Percentiles rank a stretch among this genome's conserved stretches.
Conservation (phyloP, 2,888 invertebrate genomes). For the Drosophila formosana region DNA sequence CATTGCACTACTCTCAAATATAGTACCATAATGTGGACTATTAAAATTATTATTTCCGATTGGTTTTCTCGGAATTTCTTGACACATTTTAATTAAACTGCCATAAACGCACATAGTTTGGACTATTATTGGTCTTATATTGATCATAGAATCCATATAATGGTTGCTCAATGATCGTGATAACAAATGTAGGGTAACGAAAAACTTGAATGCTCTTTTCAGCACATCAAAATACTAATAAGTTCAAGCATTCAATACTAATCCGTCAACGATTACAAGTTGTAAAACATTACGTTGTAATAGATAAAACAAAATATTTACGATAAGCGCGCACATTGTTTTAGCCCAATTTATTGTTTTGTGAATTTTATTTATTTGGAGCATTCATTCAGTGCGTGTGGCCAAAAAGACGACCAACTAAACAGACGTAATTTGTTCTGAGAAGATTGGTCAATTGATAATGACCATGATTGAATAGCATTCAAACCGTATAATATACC, state of each 20-base stretch:
- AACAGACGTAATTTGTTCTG: background rate
- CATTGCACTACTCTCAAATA: too few species aligned
- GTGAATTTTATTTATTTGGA: background rate
- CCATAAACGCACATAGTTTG: too few species aligned
- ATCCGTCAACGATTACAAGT: background rate
- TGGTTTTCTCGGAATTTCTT: too few species aligned
- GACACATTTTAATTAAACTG: too few species aligned
- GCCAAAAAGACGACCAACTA: background rate
- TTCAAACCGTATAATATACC: background rate
- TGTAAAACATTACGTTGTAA: background rate
- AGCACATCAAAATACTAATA: background rate
- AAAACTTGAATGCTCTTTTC: background rate
- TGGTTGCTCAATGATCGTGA: too few species aligned
- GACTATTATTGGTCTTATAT: too few species aligned
- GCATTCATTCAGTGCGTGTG: background rate
- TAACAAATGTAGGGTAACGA: background rate
- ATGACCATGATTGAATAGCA: constrained; percentile 5
- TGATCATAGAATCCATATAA: too few species aligned
- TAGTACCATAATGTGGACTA: too few species aligned
- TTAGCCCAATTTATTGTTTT: background rate
- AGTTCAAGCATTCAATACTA: background rate
- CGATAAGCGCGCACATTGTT: background rate
- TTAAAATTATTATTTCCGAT: too few species aligned
- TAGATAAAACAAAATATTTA: background rate
- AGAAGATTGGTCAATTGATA: background rate